Base-by-base conservation (phyloP, 64 coral and sea anemone species). In the Exaiptasia diaphana region DNA sequence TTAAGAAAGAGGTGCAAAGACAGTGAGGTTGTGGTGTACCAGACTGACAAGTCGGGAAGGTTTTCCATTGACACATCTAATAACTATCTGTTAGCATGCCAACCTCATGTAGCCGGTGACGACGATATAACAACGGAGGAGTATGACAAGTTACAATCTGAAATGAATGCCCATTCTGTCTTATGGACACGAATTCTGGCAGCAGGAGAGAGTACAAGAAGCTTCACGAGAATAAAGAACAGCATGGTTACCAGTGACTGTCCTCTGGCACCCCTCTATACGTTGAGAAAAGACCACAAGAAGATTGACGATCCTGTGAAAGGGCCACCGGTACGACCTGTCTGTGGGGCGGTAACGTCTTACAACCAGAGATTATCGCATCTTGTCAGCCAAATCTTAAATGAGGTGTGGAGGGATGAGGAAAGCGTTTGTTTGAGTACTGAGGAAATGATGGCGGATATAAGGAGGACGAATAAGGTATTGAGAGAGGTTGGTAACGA, bases 341-440 rank as follows among this genome's bases (percentile, higher is more conserved):
- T 82, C 0, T 83, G 67, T 17, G 65, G 81, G 27, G 67, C 67
- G 8, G 34, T 59, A 14, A 1, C 35, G 28, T 17, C 30, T 14
- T 83, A 42, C 50, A 83, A 71, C 12, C 26, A 26, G 1, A 69
- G 50, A 6, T 3, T 83, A 7, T 85, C 82, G 10, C 39, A 85
- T 33, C 17, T 85, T 20, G 32, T 85, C 0, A 74, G 68, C 4
- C 21, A 61, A 0, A 61, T 85, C n/a, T 38, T 85, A 5, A 7
- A 23, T 8, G 69, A 74, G 25, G 25, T 85, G 12, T 74, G 69
- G 55, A 74, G 64, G 11, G 26, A 50, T 10, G 68, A 48, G 31
- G 33, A 28, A 50, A 45, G 28, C 62, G 82, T 82, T 1, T 82
- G 78, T 41, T 2, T 82, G 42, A 82, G 37, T 68, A 82, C 78